These are phyloP conservation scores for Podabrus alpinus DNA, from an alignment of 2,888 invertebrate genomes.

Conservation along the genomic window DNA sequence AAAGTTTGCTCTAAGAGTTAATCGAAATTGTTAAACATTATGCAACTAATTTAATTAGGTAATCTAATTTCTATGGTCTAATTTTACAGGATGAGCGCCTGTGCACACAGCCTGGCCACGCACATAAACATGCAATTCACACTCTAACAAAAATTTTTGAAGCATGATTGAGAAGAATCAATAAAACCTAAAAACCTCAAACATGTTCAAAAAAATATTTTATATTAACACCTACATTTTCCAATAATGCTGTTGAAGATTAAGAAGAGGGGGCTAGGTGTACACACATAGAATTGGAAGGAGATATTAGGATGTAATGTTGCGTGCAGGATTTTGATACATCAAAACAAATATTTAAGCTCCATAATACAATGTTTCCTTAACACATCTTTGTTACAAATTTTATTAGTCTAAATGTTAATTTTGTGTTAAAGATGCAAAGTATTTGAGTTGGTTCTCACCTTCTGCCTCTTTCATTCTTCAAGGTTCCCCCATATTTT, in stretches of 20 bases:
- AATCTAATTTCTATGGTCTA: not conserved
- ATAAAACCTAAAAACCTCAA: slow-evolving; percentile 18
- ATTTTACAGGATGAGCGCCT: slow-evolving; percentile 47
- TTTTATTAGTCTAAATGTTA: not conserved
- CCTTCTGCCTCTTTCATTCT: slow-evolving; percentile 99
- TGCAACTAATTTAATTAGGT: slow-evolving; percentile 2
- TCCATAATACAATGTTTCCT: slow-evolving; percentile 35
- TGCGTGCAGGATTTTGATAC: slow-evolving; percentile 46
- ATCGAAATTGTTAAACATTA: not conserved
- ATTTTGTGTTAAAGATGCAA: slow-evolving; percentile 35
- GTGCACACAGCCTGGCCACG: slow-evolving; percentile 76
- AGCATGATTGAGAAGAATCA: slow-evolving; percentile 30
- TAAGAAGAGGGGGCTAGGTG: slow-evolving; percentile 18
- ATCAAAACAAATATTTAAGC: slow-evolving; percentile 32
- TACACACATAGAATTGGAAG: slow-evolving; percentile 18
- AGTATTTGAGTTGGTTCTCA: slow-evolving; percentile 64
- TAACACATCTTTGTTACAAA: slow-evolving; percentile 31
- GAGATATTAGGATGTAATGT: slow-evolving; percentile 35
- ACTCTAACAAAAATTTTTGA: slow-evolving; percentile 45
- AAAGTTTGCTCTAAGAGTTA: not conserved
- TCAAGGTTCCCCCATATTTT: slow-evolving; percentile 99
- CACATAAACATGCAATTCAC: slow-evolving; percentile 55
- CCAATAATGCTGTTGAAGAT: slow-evolving; percentile 23
- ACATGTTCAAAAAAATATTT: slow-evolving; percentile 53
- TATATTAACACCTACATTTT: slow-evolving; percentile 25